phyloP scores from a whole-genome alignment of 2,113 vertebrate species.

The Oreocharis arfaki region DNA sequence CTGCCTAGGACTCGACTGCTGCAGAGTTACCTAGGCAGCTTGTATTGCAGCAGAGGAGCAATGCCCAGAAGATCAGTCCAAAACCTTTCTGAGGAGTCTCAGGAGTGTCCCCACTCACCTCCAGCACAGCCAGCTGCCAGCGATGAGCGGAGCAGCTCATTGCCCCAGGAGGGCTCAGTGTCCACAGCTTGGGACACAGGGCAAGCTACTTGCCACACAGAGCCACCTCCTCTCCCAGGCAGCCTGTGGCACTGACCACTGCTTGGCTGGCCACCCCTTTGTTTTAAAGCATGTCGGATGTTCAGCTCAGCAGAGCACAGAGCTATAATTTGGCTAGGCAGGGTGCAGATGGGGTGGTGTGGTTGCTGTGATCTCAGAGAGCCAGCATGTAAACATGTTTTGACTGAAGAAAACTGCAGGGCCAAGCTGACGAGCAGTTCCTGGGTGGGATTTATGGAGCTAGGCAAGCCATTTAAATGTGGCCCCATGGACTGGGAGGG shows the following conservation, averaged over 20 bases:
- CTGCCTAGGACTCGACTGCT: background rate
- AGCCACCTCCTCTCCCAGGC: accelerated
- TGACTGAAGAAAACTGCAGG: background rate
- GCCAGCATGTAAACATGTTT: slow-evolving; percentile 34
- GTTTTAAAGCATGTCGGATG: background rate
- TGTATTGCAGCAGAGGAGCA: background rate
- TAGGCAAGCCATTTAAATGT: background rate
- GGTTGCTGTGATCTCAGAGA: slow-evolving; percentile 16
- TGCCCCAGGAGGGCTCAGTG: accelerated
- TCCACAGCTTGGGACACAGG: background rate
- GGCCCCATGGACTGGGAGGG: background rate
- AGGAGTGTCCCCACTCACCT: background rate
- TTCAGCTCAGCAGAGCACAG: background rate
- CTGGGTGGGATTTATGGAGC: slow-evolving; percentile 1
- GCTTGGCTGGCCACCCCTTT: background rate
- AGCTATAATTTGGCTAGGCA: background rate
- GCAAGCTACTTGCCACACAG: background rate
- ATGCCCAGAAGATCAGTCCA: background rate
- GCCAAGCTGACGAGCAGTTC: background rate
- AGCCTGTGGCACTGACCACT: background rate
- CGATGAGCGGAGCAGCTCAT: background rate
- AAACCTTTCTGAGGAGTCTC: background rate
- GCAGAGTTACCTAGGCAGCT: background rate
- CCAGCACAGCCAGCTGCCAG: background rate
- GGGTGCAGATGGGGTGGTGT: background rate